A percentile compares a stretch with the other conserved stretches of the same genome.
Evolutionary conservation across 2,797 vertebrate species (phyloP).

Genomic region (Danio kyathit): DNA sequence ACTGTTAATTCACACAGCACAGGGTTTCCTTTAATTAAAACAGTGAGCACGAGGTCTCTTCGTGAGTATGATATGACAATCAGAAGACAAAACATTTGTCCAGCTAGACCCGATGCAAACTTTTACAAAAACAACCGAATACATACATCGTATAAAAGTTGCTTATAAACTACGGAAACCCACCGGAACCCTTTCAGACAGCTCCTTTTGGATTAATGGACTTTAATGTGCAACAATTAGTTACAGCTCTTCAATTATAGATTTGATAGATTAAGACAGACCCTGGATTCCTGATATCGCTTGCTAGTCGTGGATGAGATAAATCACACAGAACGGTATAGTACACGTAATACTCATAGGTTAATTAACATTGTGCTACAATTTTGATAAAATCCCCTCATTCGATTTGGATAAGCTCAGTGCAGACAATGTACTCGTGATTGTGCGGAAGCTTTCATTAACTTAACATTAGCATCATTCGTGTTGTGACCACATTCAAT

Average conservation of each 20-base stretch:
- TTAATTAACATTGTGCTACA: constrained; percentile 35
- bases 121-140: constrained; percentile 1
- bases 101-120: constrained; percentile 8
- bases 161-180: not conserved
- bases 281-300: constrained; percentile 45
- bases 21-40: constrained; percentile 50
- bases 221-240: constrained; percentile 36
- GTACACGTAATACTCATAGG: constrained; percentile 27
- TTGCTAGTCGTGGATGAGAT: constrained; percentile 27
- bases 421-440: constrained; percentile 33
- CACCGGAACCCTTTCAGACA: not conserved
- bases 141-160: not conserved
- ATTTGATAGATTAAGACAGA: constrained; percentile 26
- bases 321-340: constrained; percentile 39
- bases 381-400: constrained; percentile 23
- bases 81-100: constrained; percentile 28
- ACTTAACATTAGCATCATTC: constrained; percentile 8
- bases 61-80: constrained; percentile 34
- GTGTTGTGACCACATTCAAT: constrained; percentile 19
- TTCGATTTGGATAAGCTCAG: constrained; percentile 37
- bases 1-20: constrained; percentile 32
- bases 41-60: constrained; percentile 34
- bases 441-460: constrained; percentile 27
- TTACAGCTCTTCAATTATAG: constrained; percentile 43
- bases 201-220: not conserved